Conservation (phyloP, 35 echinoderm and acorn worm genomes). For the Chiridota heheva region DNA sequence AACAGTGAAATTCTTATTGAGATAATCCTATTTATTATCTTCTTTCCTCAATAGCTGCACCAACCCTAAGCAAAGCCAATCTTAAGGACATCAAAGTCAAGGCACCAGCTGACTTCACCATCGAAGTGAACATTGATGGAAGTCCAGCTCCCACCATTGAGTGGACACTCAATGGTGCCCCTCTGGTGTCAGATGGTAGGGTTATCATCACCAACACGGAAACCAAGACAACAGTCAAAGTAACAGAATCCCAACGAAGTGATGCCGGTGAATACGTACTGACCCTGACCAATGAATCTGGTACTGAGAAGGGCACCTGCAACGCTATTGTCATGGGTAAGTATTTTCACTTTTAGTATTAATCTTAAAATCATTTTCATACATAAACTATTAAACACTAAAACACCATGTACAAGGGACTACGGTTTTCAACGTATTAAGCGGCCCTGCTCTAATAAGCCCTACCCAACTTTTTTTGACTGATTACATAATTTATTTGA, state of each 20-base stretch:
- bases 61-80: constrained; percentile 54
- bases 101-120: constrained; percentile 69
- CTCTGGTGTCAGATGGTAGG: constrained; percentile 51
- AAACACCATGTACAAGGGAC: background rate
- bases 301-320: constrained; percentile 60
- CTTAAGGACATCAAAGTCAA: constrained; percentile 77
- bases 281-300: constrained; percentile 73
- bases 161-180: constrained; percentile 76
- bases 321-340: constrained; percentile 76
- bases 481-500: no score
- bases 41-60: constrained; percentile 66
- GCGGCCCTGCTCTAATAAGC: no score
- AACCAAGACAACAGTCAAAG: constrained; percentile 45
- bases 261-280: constrained; percentile 89
- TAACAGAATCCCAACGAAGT: constrained; percentile 48
- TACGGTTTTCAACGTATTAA: no score
- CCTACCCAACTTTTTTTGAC: no score
- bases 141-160: constrained; percentile 71
- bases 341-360: constrained; percentile 1
- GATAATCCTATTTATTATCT: no score
- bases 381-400: background rate
- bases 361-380: background rate
- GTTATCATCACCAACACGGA: constrained; percentile 63
- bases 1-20: no score
- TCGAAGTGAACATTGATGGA: constrained; percentile 71